Conservation (phyloP, 2,113 vertebrate species). For the Notothenia coriiceps region DNA sequence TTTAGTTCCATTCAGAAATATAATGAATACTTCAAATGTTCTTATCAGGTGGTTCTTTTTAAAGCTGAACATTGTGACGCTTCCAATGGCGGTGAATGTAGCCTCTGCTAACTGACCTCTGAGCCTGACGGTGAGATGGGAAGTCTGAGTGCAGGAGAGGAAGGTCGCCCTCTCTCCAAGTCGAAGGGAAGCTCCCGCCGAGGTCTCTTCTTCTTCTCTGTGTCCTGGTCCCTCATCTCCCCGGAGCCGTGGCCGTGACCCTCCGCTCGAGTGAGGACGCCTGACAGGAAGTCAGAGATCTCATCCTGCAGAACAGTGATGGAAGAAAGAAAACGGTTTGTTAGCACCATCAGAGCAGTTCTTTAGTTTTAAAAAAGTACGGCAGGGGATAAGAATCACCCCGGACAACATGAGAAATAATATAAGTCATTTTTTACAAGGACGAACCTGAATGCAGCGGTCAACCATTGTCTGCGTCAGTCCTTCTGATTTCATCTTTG, state of each 20-base stretch:
- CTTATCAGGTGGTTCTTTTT: not conserved
- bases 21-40: not conserved
- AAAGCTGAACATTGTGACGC: not conserved
- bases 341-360: not conserved
- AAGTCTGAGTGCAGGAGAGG: slow-evolving; percentile 90
- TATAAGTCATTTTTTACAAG: not conserved
- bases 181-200: slow-evolving; percentile 93
- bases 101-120: slow-evolving; percentile 83
- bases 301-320: slow-evolving; percentile 86
- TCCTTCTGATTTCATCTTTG: slow-evolving; percentile 95
- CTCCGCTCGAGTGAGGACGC: slow-evolving; percentile 90
- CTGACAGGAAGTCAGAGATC: slow-evolving; percentile 94
- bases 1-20: not conserved
- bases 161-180: slow-evolving; percentile 89
- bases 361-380: not conserved
- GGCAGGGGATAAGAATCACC: not conserved
- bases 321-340: not conserved
- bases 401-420: not conserved
- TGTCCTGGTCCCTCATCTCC: slow-evolving; percentile 92
- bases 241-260: slow-evolving; percentile 87
- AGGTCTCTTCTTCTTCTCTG: slow-evolving; percentile 91
- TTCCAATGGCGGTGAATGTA: not conserved
- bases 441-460: slow-evolving; percentile 94
- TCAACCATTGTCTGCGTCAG: slow-evolving; percentile 99
- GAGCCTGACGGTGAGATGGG: slow-evolving; percentile 94